Conservation (phyloP, 1,140 invertebrate genomes). For the Trypoxylus dichotomus region DNA sequence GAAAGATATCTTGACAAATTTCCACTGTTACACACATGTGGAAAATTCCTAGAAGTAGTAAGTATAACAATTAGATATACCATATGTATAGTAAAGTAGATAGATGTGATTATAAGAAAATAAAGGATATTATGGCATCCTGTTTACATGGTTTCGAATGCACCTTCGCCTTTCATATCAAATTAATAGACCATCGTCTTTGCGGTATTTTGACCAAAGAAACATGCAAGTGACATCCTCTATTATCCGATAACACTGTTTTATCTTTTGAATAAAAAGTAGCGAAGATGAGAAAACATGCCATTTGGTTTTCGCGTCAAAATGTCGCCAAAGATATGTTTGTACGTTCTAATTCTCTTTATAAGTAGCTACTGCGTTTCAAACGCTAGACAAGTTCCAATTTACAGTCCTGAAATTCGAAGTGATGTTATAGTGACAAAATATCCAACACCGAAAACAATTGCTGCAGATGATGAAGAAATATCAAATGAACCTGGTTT, state of each 20-base stretch:
- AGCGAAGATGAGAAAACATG: background rate
- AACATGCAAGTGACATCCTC: background rate
- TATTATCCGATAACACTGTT: background rate
- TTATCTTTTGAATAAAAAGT: background rate
- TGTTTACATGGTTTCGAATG: background rate
- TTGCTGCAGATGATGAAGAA: constrained; percentile 8
- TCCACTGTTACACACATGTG: no score
- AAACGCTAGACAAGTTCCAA: background rate
- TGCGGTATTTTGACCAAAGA: background rate
- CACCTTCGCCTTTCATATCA: background rate
- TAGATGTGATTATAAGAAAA: no score
- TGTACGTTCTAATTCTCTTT: background rate
- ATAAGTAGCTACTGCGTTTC: background rate
- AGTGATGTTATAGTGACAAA: constrained; percentile 41
- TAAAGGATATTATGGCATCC: no score
- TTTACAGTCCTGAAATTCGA: constrained; percentile 2
- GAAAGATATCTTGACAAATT: no score
- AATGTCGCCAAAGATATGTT: background rate
- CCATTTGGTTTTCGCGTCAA: background rate
- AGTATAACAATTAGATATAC: no score
- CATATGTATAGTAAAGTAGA: no score
- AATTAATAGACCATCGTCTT: background rate
- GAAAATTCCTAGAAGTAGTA: no score
- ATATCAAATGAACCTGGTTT: constrained; percentile 36
- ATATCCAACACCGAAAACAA: constrained; percentile 29